Percentiles rank a stretch among this genome's conserved stretches.
Conservation (phyloP, 2,797 vertebrate genomes). For the Sphenopsis melanotis region DNA sequence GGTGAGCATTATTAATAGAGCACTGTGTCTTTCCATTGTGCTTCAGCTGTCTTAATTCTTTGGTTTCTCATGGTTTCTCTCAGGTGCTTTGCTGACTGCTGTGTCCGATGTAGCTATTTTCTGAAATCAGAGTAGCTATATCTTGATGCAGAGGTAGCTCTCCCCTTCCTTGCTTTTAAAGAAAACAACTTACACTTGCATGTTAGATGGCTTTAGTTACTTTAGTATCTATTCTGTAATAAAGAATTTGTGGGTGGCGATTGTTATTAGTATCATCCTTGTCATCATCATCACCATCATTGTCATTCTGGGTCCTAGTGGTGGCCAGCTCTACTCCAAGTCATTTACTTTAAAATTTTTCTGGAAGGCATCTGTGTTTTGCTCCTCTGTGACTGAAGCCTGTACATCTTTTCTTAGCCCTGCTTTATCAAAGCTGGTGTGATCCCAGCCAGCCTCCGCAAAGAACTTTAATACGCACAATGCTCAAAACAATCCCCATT, state of each 20-base stretch:
- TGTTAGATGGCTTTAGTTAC: neutral
- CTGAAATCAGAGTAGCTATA: neutral
- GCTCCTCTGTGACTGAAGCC: neutral
- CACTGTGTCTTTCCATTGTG: neutral
- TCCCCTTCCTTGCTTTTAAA: neutral
- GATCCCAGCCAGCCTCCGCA: neutral
- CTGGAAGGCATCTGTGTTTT: neutral
- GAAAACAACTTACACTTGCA: neutral
- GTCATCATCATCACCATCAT: too few relatives aligned
- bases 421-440: neutral
- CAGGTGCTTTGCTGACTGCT: neutral
- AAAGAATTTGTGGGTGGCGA: neutral
- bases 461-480: neutral
- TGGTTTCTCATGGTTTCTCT: neutral
- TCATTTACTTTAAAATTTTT: neutral
- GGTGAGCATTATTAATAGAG: constrained; percentile 49
- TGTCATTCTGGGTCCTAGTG: neutral
- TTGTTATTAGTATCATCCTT: neutral
- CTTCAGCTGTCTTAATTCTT: constrained; percentile 27
- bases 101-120: neutral
- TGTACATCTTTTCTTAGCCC: neutral
- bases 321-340: neutral
- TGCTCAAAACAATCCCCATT: neutral
- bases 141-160: neutral
- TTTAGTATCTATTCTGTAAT: neutral